A percentile compares a stretch with the other conserved stretches of the same genome.
These are phyloP conservation scores for Megaceryle maxima DNA, from an alignment of 2,113 vertebrate species.

Conservation along the genomic window DNA sequence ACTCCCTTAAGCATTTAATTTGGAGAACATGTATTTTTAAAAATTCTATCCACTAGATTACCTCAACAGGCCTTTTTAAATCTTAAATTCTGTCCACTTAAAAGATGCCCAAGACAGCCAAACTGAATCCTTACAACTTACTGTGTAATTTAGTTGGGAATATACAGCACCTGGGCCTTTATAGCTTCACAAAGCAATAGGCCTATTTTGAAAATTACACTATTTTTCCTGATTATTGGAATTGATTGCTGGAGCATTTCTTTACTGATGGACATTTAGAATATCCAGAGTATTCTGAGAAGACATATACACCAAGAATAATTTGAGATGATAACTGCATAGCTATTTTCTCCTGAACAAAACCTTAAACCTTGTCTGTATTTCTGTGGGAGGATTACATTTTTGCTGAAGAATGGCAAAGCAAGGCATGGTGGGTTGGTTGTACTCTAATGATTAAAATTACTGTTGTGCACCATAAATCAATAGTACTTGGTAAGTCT, in stretches of 20 bases:
- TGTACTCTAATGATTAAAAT: background rate
- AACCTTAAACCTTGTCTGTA: background rate
- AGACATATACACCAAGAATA: background rate
- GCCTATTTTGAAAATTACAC: slow-evolving; percentile 2
- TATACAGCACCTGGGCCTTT: slow-evolving; percentile 3
- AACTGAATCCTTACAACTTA: background rate
- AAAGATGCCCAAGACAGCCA: background rate
- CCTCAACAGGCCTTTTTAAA: background rate
- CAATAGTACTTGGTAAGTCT: background rate
- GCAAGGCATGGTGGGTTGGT: background rate
- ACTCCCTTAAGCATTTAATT: slow-evolving; percentile 3
- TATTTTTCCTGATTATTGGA: slow-evolving; percentile 1
- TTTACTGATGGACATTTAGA: background rate
- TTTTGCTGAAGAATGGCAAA: background rate
- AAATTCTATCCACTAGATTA: background rate
- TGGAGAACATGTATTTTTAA: background rate
- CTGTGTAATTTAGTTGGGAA: background rate
- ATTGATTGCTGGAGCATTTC: background rate
- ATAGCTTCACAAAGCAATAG: background rate
- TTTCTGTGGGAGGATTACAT: background rate
- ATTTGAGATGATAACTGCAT: background rate
- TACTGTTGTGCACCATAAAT: background rate
- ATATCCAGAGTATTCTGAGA: background rate
- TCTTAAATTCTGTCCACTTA: background rate
- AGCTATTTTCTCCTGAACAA: background rate